These are phyloP conservation scores for Hydrolagus affinis DNA, from an alignment of 2,113 vertebrate genomes.

Conservation along the genomic window DNA sequence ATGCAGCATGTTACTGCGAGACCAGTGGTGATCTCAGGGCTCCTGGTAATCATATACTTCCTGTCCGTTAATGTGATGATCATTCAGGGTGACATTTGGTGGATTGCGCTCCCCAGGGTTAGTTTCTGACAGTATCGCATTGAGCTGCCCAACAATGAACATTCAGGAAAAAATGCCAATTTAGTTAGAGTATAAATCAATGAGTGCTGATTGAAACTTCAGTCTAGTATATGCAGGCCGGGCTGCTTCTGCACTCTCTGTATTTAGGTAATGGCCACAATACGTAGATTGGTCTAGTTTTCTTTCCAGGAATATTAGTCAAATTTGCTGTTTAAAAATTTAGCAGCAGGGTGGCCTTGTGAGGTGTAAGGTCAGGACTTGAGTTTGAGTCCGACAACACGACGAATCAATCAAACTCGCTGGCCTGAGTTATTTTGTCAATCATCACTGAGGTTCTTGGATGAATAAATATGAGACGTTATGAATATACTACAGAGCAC, in stretches of 20 bases:
- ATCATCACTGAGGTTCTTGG: too few species aligned
- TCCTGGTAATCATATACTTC: slow-evolving; percentile 27
- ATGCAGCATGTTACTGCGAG: slow-evolving; percentile 8
- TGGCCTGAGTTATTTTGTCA: too few species aligned
- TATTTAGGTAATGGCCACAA: background rate
- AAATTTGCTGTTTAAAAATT: background rate
- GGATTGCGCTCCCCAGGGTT: background rate
- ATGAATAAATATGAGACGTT: too few species aligned
- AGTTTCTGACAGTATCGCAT: slow-evolving; percentile 20
- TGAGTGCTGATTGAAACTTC: slow-evolving; percentile 28
- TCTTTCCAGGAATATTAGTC: background rate
- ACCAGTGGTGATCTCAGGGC: slow-evolving; percentile 33
- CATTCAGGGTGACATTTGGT: slow-evolving; percentile 32
- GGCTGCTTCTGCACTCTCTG: background rate
- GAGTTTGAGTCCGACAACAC: too few species aligned
- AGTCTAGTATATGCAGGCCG: background rate
- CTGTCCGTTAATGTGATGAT: slow-evolving; percentile 8
- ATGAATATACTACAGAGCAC: too few species aligned
- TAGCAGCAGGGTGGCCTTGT: too few species aligned
- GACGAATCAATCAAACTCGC: too few species aligned
- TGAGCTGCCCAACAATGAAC: slow-evolving; percentile 32
- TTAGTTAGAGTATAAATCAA: slow-evolving; percentile 36
- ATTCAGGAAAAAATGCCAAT: slow-evolving; percentile 34
- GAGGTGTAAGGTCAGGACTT: too few species aligned
- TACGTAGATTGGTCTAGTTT: background rate